phyloP scores from a whole-genome alignment of 1,140 invertebrate species.

The Eubasilissa regina region DNA sequence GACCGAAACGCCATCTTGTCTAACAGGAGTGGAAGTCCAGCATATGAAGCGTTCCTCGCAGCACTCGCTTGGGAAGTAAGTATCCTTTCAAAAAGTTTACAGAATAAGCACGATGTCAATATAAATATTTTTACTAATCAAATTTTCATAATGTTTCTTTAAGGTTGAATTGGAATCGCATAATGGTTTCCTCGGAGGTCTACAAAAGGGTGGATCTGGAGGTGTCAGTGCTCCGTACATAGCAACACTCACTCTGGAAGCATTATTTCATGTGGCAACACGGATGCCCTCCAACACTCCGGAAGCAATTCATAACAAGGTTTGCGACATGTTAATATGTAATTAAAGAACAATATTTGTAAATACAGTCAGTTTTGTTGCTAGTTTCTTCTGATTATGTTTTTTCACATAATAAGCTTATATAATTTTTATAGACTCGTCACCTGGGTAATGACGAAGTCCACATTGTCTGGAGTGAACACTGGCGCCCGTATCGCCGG shows the following conservation, averaged over 20 bases:
- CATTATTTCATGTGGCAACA: constrained; percentile 98
- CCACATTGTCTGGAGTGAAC: constrained; percentile 99
- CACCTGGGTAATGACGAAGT: constrained; percentile 99
- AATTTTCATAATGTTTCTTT: background rate
- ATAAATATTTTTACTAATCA: background rate
- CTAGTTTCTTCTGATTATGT: background rate
- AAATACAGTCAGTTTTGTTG: background rate
- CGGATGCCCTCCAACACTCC: constrained; percentile 92
- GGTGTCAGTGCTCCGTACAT: constrained; percentile 96
- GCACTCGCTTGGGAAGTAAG: constrained; percentile 95
- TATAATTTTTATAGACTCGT: constrained; percentile 78
- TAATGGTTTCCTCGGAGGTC: constrained; percentile 95
- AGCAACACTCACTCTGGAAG: constrained; percentile 93
- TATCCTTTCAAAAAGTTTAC: background rate
- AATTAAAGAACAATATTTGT: too few species aligned
- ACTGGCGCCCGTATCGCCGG: constrained; percentile 93
- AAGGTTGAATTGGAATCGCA: constrained; percentile 94
- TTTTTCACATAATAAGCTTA: background rate
- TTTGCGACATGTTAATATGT: too few species aligned
- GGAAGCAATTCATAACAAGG: constrained; percentile 93
- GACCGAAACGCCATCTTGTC: constrained; percentile 93
- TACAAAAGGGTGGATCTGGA: constrained; percentile 92
- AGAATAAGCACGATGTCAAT: background rate
- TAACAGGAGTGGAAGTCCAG: constrained; percentile 86
- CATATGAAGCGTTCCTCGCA: constrained; percentile 95